These are phyloP conservation scores for Cepaea nemoralis DNA, from an alignment of 1,140 invertebrate genomes.

Conservation along the genomic window DNA sequence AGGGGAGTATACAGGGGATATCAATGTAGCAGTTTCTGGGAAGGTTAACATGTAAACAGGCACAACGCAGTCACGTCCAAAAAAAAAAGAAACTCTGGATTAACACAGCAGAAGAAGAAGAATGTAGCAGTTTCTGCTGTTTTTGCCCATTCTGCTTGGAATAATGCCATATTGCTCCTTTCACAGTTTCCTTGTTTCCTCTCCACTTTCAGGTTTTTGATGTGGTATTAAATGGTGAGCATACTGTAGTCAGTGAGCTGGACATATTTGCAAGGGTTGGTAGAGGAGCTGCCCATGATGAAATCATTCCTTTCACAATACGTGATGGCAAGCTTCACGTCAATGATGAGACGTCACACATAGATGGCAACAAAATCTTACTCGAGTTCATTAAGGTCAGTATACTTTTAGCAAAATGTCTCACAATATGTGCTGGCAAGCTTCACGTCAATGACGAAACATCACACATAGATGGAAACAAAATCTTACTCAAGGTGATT, in stretches of 20 bases:
- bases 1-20: too few species aligned
- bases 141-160: too few species aligned
- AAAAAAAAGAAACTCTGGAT: too few species aligned
- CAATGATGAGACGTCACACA: constrained; percentile 74
- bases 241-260: constrained; percentile 90
- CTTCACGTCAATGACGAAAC: constrained; percentile 82
- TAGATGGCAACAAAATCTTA: constrained; percentile 71
- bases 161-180: too few species aligned
- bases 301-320: constrained; percentile 76
- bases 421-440: constrained; percentile 75
- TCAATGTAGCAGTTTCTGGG: too few species aligned
- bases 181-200: too few species aligned
- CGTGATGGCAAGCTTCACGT: constrained; percentile 85
- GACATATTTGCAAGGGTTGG: constrained; percentile 95
- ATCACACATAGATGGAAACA: constrained; percentile 72
- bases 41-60: too few species aligned
- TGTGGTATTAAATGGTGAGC: constrained; percentile 92
- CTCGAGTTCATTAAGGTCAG: constrained; percentile 70
- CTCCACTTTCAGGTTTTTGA: constrained; percentile 83
- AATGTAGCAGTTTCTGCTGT: too few species aligned
- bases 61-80: too few species aligned
- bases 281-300: constrained; percentile 92
- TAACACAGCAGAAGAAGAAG: too few species aligned
- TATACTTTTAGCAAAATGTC: not conserved
- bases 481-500: constrained; percentile 67